Conservation (phyloP, 1,140 invertebrate species). For the Cotesia glomerata region DNA sequence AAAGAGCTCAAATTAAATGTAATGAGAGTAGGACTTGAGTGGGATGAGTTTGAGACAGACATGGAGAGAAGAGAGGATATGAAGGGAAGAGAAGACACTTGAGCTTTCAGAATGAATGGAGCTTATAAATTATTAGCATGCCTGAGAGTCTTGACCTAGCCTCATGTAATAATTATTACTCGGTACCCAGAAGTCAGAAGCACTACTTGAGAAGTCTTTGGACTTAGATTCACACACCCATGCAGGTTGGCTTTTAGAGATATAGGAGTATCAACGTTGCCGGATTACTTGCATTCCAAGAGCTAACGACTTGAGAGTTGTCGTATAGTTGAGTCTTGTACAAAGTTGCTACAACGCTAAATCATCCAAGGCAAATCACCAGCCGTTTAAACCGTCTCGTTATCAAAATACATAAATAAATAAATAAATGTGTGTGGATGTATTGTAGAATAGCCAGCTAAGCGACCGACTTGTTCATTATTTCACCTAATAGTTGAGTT, state of each 20-base stretch:
- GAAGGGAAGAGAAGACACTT: background rate
- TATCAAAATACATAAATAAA: slow-evolving; percentile 14
- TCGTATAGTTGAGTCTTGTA: background rate
- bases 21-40: slow-evolving; percentile 43
- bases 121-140: slow-evolving; percentile 43
- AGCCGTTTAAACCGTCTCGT: slow-evolving; percentile 18
- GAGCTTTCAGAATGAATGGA: slow-evolving; percentile 38
- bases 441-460: background rate
- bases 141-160: slow-evolving; percentile 9
- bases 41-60: too few species aligned
- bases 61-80: too few species aligned
- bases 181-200: background rate
- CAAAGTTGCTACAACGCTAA: slow-evolving; percentile 13
- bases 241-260: background rate
- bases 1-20: too few species aligned
- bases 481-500: background rate
- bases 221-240: too few species aligned
- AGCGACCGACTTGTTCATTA: background rate
- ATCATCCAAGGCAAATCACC: slow-evolving; percentile 21
- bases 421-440: background rate
- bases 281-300: slow-evolving; percentile 14
- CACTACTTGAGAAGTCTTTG: background rate
- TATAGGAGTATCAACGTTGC: background rate
- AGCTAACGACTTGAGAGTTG: background rate
- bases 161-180: background rate